phyloP scores from a whole-genome alignment of 2,888 invertebrate genomes.

The Ligdia adustata region DNA sequence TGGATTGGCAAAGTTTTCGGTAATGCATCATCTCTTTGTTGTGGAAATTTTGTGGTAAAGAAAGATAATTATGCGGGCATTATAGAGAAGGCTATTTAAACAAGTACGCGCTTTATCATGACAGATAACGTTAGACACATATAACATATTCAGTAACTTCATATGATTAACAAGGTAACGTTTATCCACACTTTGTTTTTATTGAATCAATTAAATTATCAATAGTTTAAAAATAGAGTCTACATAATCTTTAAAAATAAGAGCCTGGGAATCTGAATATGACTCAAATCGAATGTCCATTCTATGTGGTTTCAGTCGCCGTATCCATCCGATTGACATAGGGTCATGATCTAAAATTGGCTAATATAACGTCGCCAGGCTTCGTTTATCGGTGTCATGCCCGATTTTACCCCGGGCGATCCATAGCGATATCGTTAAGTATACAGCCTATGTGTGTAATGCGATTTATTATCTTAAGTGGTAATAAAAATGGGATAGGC shows the following conservation, averaged over 20 bases:
- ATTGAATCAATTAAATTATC: too few relatives aligned
- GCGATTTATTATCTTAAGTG: constrained; percentile 25
- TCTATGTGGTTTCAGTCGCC: too few relatives aligned
- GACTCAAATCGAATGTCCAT: too few relatives aligned
- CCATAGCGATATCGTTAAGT: constrained; percentile 27
- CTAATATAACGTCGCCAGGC: constrained; percentile 17
- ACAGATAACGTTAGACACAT: too few relatives aligned
- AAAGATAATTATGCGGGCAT: constrained; percentile 37
- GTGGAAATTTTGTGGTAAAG: constrained; percentile 35
- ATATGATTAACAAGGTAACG: too few relatives aligned
- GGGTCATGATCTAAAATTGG: constrained; percentile 9
- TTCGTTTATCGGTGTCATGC: constrained; percentile 28
- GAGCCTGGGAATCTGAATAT: too few relatives aligned
- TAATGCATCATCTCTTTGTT: constrained; percentile 60
- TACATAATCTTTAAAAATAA: too few relatives aligned
- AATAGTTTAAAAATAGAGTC: too few relatives aligned
- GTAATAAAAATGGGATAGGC: constrained; percentile 11
- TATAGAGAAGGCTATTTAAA: too few relatives aligned
- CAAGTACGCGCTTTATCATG: too few relatives aligned
- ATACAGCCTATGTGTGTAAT: constrained; percentile 19
- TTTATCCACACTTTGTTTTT: too few relatives aligned
- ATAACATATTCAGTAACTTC: too few relatives aligned
- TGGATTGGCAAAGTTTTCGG: constrained; percentile 72
- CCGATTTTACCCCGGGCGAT: constrained; percentile 22
- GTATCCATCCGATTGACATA: constrained; percentile 3